Base-by-base conservation (phyloP, 2,113 vertebrate species). In the Scatophagus argus region DNA sequence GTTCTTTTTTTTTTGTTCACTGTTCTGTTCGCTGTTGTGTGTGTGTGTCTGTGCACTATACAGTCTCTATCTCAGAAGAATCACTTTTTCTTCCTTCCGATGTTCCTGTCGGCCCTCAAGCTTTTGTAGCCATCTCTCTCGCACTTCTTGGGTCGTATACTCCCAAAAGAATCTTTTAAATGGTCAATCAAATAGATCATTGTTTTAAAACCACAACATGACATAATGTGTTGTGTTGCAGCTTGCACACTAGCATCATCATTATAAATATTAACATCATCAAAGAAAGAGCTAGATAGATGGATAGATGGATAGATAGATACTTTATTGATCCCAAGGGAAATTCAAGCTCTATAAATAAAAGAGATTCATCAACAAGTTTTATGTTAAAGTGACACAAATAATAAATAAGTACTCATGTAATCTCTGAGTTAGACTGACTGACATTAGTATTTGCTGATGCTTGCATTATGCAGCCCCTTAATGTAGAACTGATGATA, bases 371-470 rank as follows among this genome's bases (percentile, higher is more conserved):
- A 17, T 65, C 27, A 23, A 8, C 8, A 36, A 71, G 31, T 32
- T 32, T 16, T 56, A 14, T 32, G 12, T 46, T 12, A 25, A 34
- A 25, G 31, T 61, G n/a, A n/a, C n/a, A n/a, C n/a, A n/a, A n/a
- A n/a, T n/a, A n/a, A n/a, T n/a, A n/a, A n/a, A n/a, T n/a, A n/a
- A n/a, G n/a, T n/a, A n/a, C n/a, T n/a, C n/a, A n/a, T n/a, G n/a
- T n/a, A n/a, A n/a, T n/a, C n/a, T n/a, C n/a, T n/a, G n/a, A n/a
- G n/a, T n/a, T n/a, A n/a, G n/a, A n/a, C n/a, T n/a, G n/a, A n/a
- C 36, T 39, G 54, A 73, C 9, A n/a, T 60, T 21, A 43, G 14
- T 41, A 16, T 77, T 80, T 78, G 80, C 80, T 82, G 77, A 84
- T 32, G 25, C 52, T 39, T 39, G 51, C 58, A 36, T 61, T 76